Conservation (phyloP, 2,797 vertebrate genomes). For the Siniperca scherzeri region DNA sequence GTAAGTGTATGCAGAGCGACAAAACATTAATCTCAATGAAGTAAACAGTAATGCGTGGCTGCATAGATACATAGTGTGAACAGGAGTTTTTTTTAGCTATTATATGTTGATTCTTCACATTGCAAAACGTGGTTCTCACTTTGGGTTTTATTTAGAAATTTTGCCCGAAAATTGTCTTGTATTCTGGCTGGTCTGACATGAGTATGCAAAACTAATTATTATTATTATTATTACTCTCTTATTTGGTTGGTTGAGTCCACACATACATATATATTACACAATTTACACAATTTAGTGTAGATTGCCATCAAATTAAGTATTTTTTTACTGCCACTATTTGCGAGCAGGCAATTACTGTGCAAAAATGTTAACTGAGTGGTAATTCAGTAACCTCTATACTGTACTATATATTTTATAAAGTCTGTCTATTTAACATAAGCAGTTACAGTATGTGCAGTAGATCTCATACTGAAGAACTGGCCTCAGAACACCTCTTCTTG, state of each 20-base stretch:
- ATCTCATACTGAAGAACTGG: background rate
- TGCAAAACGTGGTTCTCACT: background rate
- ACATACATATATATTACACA: background rate
- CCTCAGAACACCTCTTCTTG: background rate
- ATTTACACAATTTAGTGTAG: background rate
- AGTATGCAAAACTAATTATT: background rate
- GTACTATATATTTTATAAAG: background rate
- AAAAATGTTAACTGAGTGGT: background rate
- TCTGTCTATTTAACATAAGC: background rate
- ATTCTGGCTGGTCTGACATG: background rate
- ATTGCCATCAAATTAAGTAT: background rate
- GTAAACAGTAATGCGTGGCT: background rate
- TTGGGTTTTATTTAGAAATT: constrained; percentile 7
- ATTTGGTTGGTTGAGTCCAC: background rate
- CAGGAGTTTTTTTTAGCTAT: background rate
- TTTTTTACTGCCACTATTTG: background rate
- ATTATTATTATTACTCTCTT: background rate
- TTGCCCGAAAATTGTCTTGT: background rate
- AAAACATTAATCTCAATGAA: constrained; percentile 12
- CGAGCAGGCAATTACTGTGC: background rate
- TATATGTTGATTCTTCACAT: background rate
- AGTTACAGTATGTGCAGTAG: background rate
- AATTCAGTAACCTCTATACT: background rate
- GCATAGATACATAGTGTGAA: background rate
- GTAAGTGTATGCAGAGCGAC: background rate